These are phyloP conservation scores for Enteromius fasciolatus DNA, from an alignment of 2,797 vertebrate species.

Conservation along the genomic window DNA sequence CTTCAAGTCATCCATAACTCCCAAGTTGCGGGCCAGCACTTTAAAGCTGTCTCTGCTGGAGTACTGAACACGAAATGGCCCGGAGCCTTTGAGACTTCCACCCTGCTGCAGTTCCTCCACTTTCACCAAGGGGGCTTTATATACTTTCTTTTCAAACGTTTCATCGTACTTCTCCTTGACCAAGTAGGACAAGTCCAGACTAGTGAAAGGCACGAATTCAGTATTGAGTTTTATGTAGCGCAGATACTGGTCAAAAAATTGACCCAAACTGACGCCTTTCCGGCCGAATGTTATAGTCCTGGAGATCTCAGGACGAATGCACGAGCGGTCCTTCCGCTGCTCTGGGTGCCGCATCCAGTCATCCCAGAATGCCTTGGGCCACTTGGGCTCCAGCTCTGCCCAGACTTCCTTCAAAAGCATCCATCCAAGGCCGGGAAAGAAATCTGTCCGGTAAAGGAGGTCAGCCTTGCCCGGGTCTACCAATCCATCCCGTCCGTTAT, in stretches of 20 bases:
- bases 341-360: conserved; percentile 95
- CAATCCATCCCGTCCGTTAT: conserved; percentile 90
- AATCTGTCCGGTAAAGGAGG: conserved; percentile 91
- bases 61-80: conserved; percentile 86
- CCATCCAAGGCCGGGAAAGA: conserved; percentile 95
- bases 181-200: conserved; percentile 86
- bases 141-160: conserved; percentile 80
- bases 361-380: conserved; percentile 95
- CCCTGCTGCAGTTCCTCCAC: conserved; percentile 85
- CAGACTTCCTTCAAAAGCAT: conserved; percentile 86
- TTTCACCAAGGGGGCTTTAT: conserved; percentile 77
- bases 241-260: conserved; percentile 95
- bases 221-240: conserved; percentile 93
- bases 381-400: conserved; percentile 91
- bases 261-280: conserved; percentile 94
- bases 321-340: conserved; percentile 86
- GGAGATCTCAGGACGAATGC: conserved; percentile 90
- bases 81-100: conserved; percentile 71
- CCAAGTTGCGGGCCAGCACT: conserved; percentile 87
- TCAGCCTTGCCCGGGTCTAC: conserved; percentile 78
- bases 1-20: conserved; percentile 95
- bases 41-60: conserved; percentile 89
- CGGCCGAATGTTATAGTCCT: conserved; percentile 94
- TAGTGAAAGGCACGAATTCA: conserved; percentile 91
- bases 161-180: conserved; percentile 80